Base-by-base conservation (phyloP, 2,113 vertebrate species). In the Octodon degus region DNA sequence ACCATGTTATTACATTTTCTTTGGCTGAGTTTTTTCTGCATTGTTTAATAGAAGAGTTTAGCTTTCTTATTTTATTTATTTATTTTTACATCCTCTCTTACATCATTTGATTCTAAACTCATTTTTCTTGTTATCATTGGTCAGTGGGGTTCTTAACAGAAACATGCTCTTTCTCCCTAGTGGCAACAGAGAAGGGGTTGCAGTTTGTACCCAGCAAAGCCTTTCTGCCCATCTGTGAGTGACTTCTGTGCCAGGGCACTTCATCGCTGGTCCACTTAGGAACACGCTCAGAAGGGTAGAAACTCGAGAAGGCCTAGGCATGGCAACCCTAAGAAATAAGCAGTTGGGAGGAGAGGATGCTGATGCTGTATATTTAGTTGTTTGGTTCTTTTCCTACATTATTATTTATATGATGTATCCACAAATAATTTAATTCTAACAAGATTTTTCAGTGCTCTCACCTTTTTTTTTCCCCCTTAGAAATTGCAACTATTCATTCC, bases 341-440 rank as follows among this genome's bases (percentile, higher is more conserved):
- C 83, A 32, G 25, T 7, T 5, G 40, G 80, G 55, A 88, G 4
- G 63, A 53, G 24, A 83, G 67, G 76, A 90, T 72, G 53, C 70
- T 0, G 76, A 90, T 77, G 43, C 70, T 0, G 0, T 1, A n/a
- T 58, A 80, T 19, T 30, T 88, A 96, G 25, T 70, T 58, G 60
- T 77, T 92, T 10, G 6, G 43, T 76, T 93, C 87, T 81, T 88
- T 95, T 67, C 70, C 30, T 90, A 86, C 90, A 76, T 30, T 50
- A 72, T 55, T 81, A 32, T 83, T 94, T 47, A 53, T 55, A 62
- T 63, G 82, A 95, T 67, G 86, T 30, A 40, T 10, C n/a, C 40
- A 95, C 16, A 27, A 50, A n/a, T 60, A 20, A 74, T 85, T 93
- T 88, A 90, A 65, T 86, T 79, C 70, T 27, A 89, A 79, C 16